phyloP scores from a whole-genome alignment of 2,888 invertebrate species.

The Congeria kusceri region DNA sequence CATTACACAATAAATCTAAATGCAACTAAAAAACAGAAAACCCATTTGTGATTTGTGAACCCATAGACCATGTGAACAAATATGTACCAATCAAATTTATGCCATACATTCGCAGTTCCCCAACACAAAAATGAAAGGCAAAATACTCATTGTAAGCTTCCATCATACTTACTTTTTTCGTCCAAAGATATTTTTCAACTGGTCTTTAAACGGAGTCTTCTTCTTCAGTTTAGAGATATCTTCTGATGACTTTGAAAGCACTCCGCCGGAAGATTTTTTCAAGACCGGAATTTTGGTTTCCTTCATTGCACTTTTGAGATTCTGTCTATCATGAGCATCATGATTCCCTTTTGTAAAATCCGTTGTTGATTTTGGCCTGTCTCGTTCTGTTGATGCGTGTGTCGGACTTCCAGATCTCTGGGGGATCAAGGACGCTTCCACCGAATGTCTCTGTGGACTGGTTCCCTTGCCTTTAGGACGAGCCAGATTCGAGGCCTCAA shows the following conservation, averaged over 20 bases:
- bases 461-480: constrained; percentile 23
- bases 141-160: not conserved
- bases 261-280: constrained; percentile 51
- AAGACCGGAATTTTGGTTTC: constrained; percentile 71
- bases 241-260: constrained; percentile 68
- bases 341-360: constrained; percentile 25
- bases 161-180: constrained; percentile 83
- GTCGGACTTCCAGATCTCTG: constrained; percentile 58
- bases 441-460: constrained; percentile 45
- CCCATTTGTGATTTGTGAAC: not conserved
- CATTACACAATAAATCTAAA: too few species aligned
- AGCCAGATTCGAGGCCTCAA: constrained; percentile 34
- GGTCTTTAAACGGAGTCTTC: constrained; percentile 79
- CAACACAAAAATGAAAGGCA: constrained; percentile 1
- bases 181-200: constrained; percentile 84
- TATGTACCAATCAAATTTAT: not conserved
- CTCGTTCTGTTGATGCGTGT: constrained; percentile 35
- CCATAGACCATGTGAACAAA: not conserved
- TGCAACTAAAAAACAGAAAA: constrained; percentile 2
- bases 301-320: constrained; percentile 57
- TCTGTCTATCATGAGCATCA: not conserved
- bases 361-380: constrained; percentile 59
- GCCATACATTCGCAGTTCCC: not conserved
- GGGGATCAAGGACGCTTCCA: constrained; percentile 50
- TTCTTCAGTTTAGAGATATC: constrained; percentile 72